Percentiles rank a stretch among this genome's conserved stretches.
Conservation (phyloP, 2,888 invertebrate species). For the Panopea generosa region DNA sequence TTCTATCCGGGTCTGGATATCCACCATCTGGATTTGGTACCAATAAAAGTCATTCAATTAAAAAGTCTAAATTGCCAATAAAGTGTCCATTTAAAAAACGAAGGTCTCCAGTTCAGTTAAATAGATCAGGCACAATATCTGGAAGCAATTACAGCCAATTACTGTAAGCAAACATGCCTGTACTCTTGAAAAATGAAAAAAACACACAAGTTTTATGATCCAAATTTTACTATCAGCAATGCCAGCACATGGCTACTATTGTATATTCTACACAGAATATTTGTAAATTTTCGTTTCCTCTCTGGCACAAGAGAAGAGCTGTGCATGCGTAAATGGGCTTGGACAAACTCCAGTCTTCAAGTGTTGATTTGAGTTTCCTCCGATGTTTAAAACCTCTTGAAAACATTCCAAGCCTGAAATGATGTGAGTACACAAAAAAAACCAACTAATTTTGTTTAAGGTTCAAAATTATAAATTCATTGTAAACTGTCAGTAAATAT, state of each 20-base stretch:
- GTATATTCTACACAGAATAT: slow-evolving; percentile 22
- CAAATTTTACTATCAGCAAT: neutral
- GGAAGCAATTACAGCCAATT: slow-evolving; percentile 4
- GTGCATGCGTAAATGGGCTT: slow-evolving; percentile 34
- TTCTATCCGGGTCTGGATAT: too few relatives aligned
- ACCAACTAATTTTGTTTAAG: too few relatives aligned
- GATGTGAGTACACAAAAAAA: too few relatives aligned
- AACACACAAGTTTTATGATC: too few relatives aligned
- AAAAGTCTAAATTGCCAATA: too few relatives aligned
- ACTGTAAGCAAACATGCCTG: slow-evolving; percentile 29
- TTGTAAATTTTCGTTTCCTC: slow-evolving; percentile 41
- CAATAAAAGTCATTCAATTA: too few relatives aligned
- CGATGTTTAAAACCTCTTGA: slow-evolving; percentile 1
- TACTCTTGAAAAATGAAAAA: slow-evolving; percentile 24
- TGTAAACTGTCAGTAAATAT: too few relatives aligned
- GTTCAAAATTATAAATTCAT: too few relatives aligned
- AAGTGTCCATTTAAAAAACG: too few relatives aligned
- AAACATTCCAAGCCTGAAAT: neutral
- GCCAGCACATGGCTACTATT: slow-evolving; percentile 15
- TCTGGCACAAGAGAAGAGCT: slow-evolving; percentile 25
- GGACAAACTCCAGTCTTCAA: slow-evolving; percentile 38
- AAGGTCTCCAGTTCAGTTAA: too few relatives aligned
- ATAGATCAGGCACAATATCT: neutral
- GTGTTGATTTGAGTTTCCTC: slow-evolving; percentile 18
- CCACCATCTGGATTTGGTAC: too few relatives aligned